A percentile compares a stretch with the other conserved stretches of the same genome.
These are phyloP conservation scores for Clarias magur DNA, from an alignment of 2,113 vertebrate genomes.

Conservation along the genomic window DNA sequence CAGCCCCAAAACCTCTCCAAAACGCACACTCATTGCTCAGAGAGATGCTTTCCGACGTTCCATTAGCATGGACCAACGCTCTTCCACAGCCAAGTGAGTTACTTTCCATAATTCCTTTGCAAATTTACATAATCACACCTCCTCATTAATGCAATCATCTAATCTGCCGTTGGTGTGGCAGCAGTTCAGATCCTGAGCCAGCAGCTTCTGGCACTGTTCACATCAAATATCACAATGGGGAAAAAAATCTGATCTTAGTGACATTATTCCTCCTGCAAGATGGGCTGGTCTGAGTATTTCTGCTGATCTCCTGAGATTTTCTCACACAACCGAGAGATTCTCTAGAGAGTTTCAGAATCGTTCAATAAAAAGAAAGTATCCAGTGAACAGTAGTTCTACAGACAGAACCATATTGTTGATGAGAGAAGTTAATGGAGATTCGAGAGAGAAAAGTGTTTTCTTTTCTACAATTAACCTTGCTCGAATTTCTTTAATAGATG, in stretches of 20 bases:
- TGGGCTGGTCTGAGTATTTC: not conserved
- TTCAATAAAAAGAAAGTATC: not conserved
- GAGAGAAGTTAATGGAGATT: not conserved
- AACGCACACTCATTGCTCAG: slow-evolving; percentile 80
- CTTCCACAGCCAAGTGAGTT: slow-evolving; percentile 70
- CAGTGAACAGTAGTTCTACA: not conserved
- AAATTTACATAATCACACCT: not conserved
- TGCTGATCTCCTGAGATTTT: not conserved
- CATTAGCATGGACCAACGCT: slow-evolving; percentile 93
- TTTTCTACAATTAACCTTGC: not conserved
- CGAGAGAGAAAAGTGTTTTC: too few relatives aligned
- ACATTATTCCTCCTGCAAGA: not conserved
- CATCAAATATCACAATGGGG: not conserved
- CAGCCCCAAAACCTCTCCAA: slow-evolving; percentile 87
- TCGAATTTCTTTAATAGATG: not conserved
- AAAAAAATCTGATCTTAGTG: not conserved
- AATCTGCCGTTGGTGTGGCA: not conserved
- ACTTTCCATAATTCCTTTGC: not conserved
- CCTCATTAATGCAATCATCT: not conserved
- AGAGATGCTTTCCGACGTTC: slow-evolving; percentile 89
- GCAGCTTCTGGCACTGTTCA: not conserved
- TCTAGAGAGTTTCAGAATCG: not conserved
- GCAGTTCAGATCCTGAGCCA: not conserved
- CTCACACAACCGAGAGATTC: not conserved
- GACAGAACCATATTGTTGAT: not conserved